Evolutionary conservation across 1,140 invertebrate genomes (phyloP).

Genomic region (Parapsyche elsis): DNA sequence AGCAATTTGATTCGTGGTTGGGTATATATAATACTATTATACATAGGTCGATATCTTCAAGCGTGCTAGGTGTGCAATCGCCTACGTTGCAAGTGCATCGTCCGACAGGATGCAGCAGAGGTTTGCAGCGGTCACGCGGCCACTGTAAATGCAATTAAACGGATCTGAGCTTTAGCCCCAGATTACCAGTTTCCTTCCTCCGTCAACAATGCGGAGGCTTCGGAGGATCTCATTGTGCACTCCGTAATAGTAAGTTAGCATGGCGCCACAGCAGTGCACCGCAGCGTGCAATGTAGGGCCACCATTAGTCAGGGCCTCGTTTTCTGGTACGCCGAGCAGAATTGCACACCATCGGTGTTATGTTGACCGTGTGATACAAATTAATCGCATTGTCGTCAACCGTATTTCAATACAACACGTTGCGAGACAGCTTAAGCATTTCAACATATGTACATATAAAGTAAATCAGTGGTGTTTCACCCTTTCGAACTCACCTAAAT

Average conservation of each 20-base stretch:
- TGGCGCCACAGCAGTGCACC: neutral
- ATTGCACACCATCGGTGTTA: neutral
- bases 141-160: conserved; percentile 30
- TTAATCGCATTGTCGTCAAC: neutral
- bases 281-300: neutral
- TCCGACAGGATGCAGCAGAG: neutral
- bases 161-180: neutral
- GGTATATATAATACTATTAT: neutral
- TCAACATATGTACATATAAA: too few relatives aligned
- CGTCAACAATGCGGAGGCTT: conserved; percentile 1
- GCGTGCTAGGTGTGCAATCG: neutral
- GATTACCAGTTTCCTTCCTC: conserved; percentile 27
- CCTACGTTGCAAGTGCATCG: neutral
- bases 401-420: neutral
- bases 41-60: neutral
- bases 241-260: neutral
- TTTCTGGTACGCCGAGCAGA: conserved; percentile 21
- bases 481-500: too few relatives aligned
- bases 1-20: neutral
- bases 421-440: too few relatives aligned
- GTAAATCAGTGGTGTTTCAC: too few relatives aligned
- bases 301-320: neutral
- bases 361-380: conserved; percentile 13
- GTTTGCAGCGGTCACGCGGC: neutral
- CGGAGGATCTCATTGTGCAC: neutral